Conservation (phyloP, 2,113 vertebrate genomes). For the Pontoporia blainvillei region DNA sequence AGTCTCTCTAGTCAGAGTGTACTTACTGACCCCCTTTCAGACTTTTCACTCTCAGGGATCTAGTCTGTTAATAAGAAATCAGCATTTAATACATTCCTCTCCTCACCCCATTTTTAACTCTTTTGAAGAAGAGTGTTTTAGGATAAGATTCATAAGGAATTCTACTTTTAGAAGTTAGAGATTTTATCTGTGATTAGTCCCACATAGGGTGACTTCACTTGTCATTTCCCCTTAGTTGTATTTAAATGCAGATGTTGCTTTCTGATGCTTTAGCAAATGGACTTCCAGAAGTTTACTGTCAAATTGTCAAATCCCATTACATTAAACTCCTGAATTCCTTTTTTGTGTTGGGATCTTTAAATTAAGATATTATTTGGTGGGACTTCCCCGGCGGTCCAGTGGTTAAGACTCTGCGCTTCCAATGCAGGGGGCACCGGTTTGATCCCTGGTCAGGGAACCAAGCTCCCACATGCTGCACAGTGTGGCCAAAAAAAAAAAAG, state of each 20-base stretch:
- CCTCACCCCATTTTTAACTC: background rate
- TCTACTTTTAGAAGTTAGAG: background rate
- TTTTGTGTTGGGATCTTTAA: background rate
- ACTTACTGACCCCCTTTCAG: background rate
- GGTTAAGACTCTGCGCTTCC: background rate
- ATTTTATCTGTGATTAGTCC: background rate
- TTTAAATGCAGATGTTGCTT: background rate
- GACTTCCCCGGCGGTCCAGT: background rate
- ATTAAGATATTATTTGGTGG: background rate
- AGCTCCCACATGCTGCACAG: background rate
- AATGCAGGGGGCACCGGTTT: background rate
- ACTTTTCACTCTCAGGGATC: background rate
- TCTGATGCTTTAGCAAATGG: background rate
- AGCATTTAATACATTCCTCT: background rate
- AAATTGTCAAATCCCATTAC: background rate
- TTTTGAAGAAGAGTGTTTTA: background rate
- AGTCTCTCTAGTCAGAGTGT: fast-evolving
- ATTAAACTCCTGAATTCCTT: background rate
- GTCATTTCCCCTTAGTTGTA: background rate
- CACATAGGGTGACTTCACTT: background rate
- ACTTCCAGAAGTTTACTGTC: background rate
- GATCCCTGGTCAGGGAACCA: background rate
- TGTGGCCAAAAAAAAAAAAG: background rate
- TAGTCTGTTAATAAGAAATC: background rate
- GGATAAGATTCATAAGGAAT: background rate